Evolutionary conservation across 2,797 vertebrate genomes (phyloP).

Genomic region (Salarias fasciatus): DNA sequence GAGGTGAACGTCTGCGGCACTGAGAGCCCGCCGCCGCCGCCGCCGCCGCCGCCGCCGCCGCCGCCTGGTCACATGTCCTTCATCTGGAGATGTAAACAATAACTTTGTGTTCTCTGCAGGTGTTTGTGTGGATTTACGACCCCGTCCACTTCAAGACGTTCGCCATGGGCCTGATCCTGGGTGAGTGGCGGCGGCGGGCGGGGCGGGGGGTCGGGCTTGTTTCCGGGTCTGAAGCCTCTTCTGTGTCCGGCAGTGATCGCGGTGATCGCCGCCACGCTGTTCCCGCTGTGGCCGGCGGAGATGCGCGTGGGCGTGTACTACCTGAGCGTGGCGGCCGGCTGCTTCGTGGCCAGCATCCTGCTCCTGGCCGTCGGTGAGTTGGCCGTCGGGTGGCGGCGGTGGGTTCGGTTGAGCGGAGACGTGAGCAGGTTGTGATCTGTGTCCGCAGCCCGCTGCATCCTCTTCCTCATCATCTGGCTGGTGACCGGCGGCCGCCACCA

Average conservation of each 20-base stretch:
- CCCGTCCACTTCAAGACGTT: conserved; percentile 99
- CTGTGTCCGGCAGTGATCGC: conserved; percentile 87
- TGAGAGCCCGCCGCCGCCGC: too few species aligned
- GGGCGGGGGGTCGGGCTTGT: background rate
- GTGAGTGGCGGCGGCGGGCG: conserved; percentile 81
- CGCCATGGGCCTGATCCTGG: conserved; percentile 98
- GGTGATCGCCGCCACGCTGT: conserved; percentile 97
- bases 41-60: too few species aligned
- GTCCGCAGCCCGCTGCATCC: conserved; percentile 93
- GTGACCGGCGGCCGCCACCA: conserved; percentile 97
- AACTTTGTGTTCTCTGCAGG: conserved; percentile 89
- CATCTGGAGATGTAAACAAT: too few species aligned
- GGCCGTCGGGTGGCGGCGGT: too few species aligned
- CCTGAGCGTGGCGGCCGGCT: conserved; percentile 96
- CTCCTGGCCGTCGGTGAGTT: conserved; percentile 97
- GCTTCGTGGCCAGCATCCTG: conserved; percentile 98
- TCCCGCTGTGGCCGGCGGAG: conserved; percentile 98
- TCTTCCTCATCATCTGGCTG: conserved; percentile 98
- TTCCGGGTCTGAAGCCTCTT: background rate
- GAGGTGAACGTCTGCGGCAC: conserved; percentile 87
- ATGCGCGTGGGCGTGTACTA: conserved; percentile 99
- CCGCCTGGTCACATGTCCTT: too few species aligned
- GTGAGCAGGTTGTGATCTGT: background rate
- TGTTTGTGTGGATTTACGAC: conserved; percentile 99
- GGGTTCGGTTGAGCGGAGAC: too few species aligned